Evolutionary conservation across 2,797 vertebrate species (phyloP).

Genomic region (Anomalospiza imberbis): DNA sequence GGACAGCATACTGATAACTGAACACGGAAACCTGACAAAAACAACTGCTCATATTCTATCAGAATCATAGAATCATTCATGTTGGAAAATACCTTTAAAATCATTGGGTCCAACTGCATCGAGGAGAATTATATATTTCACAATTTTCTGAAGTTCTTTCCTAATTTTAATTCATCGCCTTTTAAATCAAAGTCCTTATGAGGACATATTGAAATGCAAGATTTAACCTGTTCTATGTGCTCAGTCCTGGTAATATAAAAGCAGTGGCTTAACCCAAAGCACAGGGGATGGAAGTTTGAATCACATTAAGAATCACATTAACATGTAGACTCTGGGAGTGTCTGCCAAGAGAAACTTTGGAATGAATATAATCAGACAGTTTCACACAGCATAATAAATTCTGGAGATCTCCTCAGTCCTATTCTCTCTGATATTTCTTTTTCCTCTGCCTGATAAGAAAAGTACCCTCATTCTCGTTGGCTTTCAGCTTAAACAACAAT

Average conservation of each 20-base stretch:
- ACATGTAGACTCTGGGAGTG: background rate
- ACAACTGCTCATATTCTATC: background rate
- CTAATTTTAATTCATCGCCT: background rate
- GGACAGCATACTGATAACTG: background rate
- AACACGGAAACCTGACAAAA: background rate
- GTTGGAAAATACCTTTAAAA: background rate
- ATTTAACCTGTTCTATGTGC: background rate
- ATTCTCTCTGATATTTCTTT: background rate
- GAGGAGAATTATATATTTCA: background rate
- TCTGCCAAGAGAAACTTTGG: background rate
- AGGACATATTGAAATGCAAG: background rate
- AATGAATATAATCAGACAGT: background rate
- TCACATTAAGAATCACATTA: background rate
- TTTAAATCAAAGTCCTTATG: background rate
- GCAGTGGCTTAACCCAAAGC: background rate
- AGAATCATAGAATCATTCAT: background rate
- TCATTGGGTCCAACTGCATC: background rate
- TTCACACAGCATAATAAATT: background rate
- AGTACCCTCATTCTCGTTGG: fast-evolving
- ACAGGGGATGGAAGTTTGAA: background rate
- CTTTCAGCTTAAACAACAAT: background rate
- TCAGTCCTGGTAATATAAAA: background rate
- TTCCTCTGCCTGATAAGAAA: background rate
- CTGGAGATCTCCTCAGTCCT: background rate
- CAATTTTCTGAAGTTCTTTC: background rate